Conservation (phyloP, 2,113 vertebrate genomes). For the Ellobius talpinus region DNA sequence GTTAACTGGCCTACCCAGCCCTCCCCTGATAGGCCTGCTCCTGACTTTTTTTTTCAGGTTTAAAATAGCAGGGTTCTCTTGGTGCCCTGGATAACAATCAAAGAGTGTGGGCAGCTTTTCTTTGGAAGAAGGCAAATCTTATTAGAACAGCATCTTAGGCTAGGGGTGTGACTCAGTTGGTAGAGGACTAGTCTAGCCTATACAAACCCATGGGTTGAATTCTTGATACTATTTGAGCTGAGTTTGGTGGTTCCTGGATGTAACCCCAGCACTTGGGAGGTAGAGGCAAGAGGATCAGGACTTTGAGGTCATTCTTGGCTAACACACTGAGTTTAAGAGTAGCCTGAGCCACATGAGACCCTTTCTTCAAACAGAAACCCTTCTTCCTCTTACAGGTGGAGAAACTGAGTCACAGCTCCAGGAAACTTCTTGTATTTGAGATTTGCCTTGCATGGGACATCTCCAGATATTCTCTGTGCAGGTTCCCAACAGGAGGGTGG, state of each 20-base stretch:
- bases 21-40: no score
- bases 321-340: no score
- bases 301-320: background rate
- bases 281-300: background rate
- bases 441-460: background rate
- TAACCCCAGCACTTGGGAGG: background rate
- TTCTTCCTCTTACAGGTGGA: background rate
- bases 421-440: background rate
- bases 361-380: background rate
- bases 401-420: background rate
- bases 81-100: background rate
- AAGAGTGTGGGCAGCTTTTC: rapidly evolving
- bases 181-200: background rate
- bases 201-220: background rate
- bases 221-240: background rate
- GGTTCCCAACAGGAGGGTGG: background rate
- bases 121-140: background rate
- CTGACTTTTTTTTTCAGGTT: background rate
- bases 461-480: background rate
- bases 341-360: background rate
- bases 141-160: background rate
- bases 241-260: background rate
- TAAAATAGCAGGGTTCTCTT: background rate
- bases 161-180: background rate
- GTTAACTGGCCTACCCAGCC: background rate